Base-by-base conservation (phyloP, 1,140 invertebrate species). In the Papilio xuthus region DNA sequence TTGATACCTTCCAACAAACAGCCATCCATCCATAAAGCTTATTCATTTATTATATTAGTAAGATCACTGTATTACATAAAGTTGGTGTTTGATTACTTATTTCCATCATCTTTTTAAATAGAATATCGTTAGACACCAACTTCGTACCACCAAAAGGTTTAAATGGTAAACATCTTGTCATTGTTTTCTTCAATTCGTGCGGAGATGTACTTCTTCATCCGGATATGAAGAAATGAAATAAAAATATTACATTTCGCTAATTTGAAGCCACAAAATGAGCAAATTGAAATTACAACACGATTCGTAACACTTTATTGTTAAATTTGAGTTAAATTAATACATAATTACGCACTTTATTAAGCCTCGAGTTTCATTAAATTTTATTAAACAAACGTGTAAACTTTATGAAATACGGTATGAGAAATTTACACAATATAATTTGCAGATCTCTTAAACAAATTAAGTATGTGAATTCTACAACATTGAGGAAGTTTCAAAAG, bases 261-360 rank as follows among this genome's bases (percentile, higher is more conserved):
- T n/a, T 53, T 7, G 18, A 18, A 4, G 7, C 18, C 18, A 47
- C 7, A 7, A 53, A 53, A 53, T 53, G 6, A 53, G n/a, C 50
- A 53, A 20, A 67, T 2, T 12, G 28, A 60, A 60, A 4, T 67
- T 28, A 10, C 15, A 63, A 67, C 60, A 28, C 26, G 15, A 8
- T 32, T 28, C 26, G 8, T 56, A 56, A 56, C 1, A 67, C 26
- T 28, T 32, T 15, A 67, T 67, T 15, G 15, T 67, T 67, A 15
- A 67, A 67, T 67, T 67, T 8, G 26, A 67, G 12, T 28, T 67
- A 28, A 15, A 28, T 23, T 67, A 28, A 67, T 67, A 67, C 60
- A 67, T 67, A 4, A 67, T 67, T 67, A 67, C 60, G 12, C 60
- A 67, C 60, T 67, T 67, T 28, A 67, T 67, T 15, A 67, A 67